These are phyloP conservation scores for Mercenaria mercenaria DNA, from an alignment of 1,140 invertebrate species.

Conservation along the genomic window DNA sequence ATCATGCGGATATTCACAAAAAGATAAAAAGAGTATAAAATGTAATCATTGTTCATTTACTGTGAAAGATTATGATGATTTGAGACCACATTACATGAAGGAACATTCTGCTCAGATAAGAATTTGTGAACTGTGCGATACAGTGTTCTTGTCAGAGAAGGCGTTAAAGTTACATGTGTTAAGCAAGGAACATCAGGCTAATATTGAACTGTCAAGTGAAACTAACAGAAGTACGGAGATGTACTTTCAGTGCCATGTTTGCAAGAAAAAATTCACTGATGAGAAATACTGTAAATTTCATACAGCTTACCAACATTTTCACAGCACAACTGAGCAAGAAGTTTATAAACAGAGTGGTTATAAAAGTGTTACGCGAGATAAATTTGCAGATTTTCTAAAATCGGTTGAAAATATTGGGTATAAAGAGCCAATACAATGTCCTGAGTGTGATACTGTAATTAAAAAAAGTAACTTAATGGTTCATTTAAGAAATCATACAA, in stretches of 20 bases:
- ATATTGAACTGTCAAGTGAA: slow-evolving; percentile 68
- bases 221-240: slow-evolving; percentile 45
- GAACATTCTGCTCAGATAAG: slow-evolving; percentile 78
- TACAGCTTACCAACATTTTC: slow-evolving; percentile 79
- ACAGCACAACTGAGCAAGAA: slow-evolving; percentile 76
- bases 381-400: slow-evolving; percentile 75
- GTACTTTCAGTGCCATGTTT: slow-evolving; percentile 76
- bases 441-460: slow-evolving; percentile 80
- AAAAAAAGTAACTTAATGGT: slow-evolving; percentile 79
- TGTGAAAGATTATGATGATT: slow-evolving; percentile 73
- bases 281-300: slow-evolving; percentile 80
- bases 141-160: slow-evolving; percentile 79
- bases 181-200: slow-evolving; percentile 75
- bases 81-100: slow-evolving; percentile 80
- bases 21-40: slow-evolving; percentile 69
- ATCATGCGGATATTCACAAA: background rate
- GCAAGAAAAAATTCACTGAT: slow-evolving; percentile 79
- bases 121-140: slow-evolving; percentile 78
- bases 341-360: slow-evolving; percentile 73
- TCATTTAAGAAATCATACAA: slow-evolving; percentile 81
- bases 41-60: slow-evolving; percentile 82
- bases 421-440: slow-evolving; percentile 75
- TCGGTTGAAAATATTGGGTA: slow-evolving; percentile 71
- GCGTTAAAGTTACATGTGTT: slow-evolving; percentile 78
- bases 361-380: slow-evolving; percentile 73